These are phyloP conservation scores for Heliocidaris erythrogramma DNA, from an alignment of 35 echinoderm and acorn worm genomes.

Conservation along the genomic window DNA sequence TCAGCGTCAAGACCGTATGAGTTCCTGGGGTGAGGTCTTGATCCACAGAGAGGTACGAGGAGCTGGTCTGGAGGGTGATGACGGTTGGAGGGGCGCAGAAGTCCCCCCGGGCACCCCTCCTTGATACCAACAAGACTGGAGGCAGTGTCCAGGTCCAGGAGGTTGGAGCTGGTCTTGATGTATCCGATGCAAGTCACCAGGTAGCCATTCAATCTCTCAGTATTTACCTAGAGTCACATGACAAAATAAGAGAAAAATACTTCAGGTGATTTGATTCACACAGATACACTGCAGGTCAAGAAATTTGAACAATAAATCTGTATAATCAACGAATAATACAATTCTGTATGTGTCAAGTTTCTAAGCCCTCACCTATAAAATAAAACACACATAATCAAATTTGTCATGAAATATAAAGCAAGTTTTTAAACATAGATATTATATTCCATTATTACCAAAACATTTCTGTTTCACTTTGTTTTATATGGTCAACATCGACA, in stretches of 20 bases:
- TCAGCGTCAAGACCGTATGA: constrained; percentile 79
- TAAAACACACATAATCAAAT: no score
- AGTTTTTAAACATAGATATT: no score
- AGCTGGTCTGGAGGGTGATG: constrained; percentile 68
- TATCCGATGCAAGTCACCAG: constrained; percentile 91
- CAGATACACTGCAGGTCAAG: no score
- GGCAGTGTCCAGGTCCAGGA: constrained; percentile 69
- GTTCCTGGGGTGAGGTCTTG: constrained; percentile 76
- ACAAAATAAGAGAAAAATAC: not conserved
- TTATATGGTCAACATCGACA: no score
- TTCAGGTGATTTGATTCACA: no score
- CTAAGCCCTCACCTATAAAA: no score
- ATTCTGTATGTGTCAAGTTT: no score
- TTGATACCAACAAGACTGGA: constrained; percentile 73
- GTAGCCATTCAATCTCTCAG: constrained; percentile 94
- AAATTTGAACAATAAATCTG: no score
- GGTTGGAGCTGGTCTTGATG: constrained; percentile 65
- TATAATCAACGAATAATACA: no score
- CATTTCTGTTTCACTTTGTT: no score
- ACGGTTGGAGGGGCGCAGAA: constrained; percentile 93
- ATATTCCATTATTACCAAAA: no score
- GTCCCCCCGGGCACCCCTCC: constrained; percentile 75
- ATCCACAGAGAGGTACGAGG: constrained; percentile 69
- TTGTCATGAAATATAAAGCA: no score
- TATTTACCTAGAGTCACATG: constrained; percentile 55